Evolutionary conservation across 1,140 invertebrate genomes (phyloP), one percentile per base, ranked within the genome.

Genomic region (Micrasema longulum): DNA sequence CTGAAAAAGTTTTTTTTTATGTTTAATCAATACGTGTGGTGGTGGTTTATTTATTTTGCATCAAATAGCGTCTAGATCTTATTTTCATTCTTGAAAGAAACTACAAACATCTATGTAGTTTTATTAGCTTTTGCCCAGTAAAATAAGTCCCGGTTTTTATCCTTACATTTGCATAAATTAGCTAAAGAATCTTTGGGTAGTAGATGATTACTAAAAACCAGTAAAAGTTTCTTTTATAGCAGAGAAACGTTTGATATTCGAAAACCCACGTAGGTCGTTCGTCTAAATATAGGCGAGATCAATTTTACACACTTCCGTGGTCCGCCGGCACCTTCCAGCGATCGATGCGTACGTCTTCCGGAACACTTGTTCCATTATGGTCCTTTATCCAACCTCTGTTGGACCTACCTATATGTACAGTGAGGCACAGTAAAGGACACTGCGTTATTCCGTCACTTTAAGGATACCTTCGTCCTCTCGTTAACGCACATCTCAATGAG

Each of bases 261-360:
- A 16, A 6, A 2, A 18, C n/a, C n/a, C n/a, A 10, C 47, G 20
- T 16, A 60, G 55, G 14, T 38, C 55, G 55, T 60, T 35, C 16
- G 36, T 60, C 55, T 38, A 60, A 60, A 60, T 41, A 38, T 60
- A 60, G 55, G 41, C 41, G 55, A 43, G 55, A 60, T 60, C 71
- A 72, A 60, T 72, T 72, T 72, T 72, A 22, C 64, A 72, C 71
- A 72, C 71, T 72, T 72, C 26, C 71, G 53, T 72, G 71, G 65
- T 63, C 63, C 36, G 53, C 41, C 26, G 26, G 22, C 22, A 50
- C 64, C 64, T 60, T 68, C 43, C 64, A 16, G 26, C 64, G 57
- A 72, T 68, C 60, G 43, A 53, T 66, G 64, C 47, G 45, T 53
- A 53, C 31, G 18, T 66, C 64, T 66, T 66, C 64, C 64, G 64